Conservation (phyloP, 2,888 invertebrate species). For the Cosmia trapezina region DNA sequence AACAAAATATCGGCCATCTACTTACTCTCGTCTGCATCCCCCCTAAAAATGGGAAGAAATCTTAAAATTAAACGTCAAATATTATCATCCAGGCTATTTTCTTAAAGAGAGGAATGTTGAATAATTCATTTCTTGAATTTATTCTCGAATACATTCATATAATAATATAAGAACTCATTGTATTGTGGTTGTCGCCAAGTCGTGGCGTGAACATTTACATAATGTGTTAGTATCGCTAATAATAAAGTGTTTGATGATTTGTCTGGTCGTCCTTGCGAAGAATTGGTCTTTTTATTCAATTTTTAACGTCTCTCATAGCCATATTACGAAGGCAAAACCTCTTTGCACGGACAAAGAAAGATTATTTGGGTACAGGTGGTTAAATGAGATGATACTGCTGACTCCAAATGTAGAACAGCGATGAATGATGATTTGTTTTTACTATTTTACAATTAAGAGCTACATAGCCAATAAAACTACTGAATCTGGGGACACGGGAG, state of each 20-base stretch:
- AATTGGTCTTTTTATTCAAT: background rate
- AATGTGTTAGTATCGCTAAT: conserved; percentile 29
- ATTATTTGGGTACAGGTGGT: background rate
- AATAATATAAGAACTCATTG: conserved; percentile 66
- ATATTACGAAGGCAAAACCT: background rate
- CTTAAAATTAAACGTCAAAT: conserved; percentile 63
- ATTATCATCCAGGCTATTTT: conserved; percentile 49
- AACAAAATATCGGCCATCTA: background rate
- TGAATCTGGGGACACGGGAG: too few species aligned
- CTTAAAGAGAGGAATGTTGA: conserved; percentile 43
- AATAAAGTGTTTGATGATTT: conserved; percentile 17
- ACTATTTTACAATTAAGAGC: too few species aligned
- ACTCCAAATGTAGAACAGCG: too few species aligned
- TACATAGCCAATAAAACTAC: too few species aligned
- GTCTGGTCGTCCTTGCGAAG: background rate
- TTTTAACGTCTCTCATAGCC: background rate
- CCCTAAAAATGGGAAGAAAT: conserved; percentile 9
- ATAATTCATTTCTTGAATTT: conserved; percentile 65
- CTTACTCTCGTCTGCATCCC: background rate
- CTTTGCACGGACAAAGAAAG: background rate
- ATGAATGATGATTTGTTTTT: too few species aligned
- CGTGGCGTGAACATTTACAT: conserved; percentile 48
- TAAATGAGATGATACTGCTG: too few species aligned
- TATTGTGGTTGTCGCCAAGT: conserved; percentile 30
- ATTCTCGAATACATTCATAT: conserved; percentile 72